phyloP scores from a whole-genome alignment of 2,797 vertebrate species.

The Spheniscus humboldti region DNA sequence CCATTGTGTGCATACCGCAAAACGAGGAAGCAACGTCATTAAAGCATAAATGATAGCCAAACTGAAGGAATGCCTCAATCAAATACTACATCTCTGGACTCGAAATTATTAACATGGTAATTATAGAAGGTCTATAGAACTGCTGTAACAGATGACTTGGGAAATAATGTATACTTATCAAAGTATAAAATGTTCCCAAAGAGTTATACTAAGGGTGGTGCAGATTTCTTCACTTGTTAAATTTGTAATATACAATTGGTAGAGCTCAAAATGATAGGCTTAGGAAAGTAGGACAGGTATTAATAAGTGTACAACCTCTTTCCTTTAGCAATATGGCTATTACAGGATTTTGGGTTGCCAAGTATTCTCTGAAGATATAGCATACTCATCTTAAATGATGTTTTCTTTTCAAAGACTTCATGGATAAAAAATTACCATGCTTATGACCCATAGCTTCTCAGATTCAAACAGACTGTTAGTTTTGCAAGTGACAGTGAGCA shows the following conservation, averaged over 20 bases:
- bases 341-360: neutral
- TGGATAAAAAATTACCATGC: neutral
- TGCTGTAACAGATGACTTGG: neutral
- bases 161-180: neutral
- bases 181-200: neutral
- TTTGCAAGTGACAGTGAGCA: neutral
- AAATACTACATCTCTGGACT: neutral
- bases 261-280: neutral
- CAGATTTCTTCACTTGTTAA: neutral
- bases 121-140: neutral
- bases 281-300: neutral
- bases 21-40: conserved; percentile 18
- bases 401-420: neutral
- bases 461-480: neutral
- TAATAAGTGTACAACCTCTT: neutral
- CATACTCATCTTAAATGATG: neutral
- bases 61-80: neutral
- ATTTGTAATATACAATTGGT: neutral
- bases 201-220: neutral
- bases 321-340: neutral
- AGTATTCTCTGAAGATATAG: neutral
- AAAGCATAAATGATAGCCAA: neutral
- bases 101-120: neutral
- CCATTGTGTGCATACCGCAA: neutral
- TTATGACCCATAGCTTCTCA: neutral